Evolutionary conservation across 2,113 vertebrate species (phyloP).

Genomic region (Myotis davidii): DNA sequence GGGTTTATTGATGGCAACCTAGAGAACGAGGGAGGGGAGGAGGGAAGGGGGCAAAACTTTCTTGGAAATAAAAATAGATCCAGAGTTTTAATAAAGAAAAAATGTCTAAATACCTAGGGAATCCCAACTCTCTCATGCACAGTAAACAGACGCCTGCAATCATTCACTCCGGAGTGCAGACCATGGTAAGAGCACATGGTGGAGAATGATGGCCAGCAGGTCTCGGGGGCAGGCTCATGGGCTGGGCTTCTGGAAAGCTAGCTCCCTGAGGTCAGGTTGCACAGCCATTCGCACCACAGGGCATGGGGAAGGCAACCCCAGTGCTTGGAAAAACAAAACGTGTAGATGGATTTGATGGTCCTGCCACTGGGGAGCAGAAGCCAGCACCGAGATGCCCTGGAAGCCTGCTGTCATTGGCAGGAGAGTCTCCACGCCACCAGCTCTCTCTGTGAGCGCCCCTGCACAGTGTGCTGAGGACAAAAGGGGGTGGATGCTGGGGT

Average conservation of each 20-base stretch:
- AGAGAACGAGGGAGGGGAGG: not conserved
- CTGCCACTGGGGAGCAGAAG: not conserved
- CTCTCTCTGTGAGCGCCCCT: not conserved
- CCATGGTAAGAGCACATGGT: fast-evolving
- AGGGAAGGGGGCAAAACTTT: fast-evolving
- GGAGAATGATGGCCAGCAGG: not conserved
- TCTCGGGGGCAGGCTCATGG: not conserved
- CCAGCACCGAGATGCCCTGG: too few species aligned
- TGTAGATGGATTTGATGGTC: not conserved
- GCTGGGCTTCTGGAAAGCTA: not conserved
- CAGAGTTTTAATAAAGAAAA: slow-evolving; percentile 9
- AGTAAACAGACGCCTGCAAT: not conserved
- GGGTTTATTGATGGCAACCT: not conserved
- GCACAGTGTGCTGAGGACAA: not conserved
- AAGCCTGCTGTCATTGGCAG: not conserved
- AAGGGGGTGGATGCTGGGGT: not conserved
- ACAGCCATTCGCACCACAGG: not conserved
- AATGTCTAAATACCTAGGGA: not conserved
- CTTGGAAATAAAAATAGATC: not conserved
- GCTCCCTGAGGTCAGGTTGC: not conserved
- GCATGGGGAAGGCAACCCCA: not conserved
- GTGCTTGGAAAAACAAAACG: not conserved
- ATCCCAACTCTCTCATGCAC: not conserved
- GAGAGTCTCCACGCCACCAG: not conserved
- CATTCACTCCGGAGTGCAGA: not conserved